Evolutionary conservation across 2,888 invertebrate genomes (phyloP), one percentile per base, ranked within the genome.

Genomic region (Stenchaetothrips biformis): DNA sequence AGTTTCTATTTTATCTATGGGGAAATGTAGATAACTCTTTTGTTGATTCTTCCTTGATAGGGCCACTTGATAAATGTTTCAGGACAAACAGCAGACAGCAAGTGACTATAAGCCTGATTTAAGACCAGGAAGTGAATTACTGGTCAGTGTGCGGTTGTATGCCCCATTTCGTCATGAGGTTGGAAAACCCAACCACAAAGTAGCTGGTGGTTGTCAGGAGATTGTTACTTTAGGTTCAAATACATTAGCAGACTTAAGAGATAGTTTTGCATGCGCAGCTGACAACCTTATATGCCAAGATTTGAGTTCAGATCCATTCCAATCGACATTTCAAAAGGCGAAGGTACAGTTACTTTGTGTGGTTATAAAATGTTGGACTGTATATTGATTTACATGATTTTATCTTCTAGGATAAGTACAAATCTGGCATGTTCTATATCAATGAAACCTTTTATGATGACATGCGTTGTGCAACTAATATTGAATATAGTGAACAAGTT

Each of bases 371-470:
- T 79, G 7, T 49, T 67, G 62, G 53, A 13, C 37, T 77, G 21
- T 77, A 48, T 48, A 77, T 62, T 53, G 8, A 16, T 62, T 78
- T 16, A 18, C 47, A 25, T 18, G 18, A 7, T 9, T 53, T 79
- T 16, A 84, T 82, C 81, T 86, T 86, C 49, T 84, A 93, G 92
- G 89, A 90, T 82, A 84, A 89, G 27, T 93, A 91, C 85, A 91
- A 91, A 81, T 92, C 94, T 0, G 92, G 91, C 1, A 93, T 92
- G 86, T 92, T 96, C 83, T 95, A 92, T 85, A 93, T 96, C 80
- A 91, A 94, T 82, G 90, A 91, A 82, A 91, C 91, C 0, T 95
- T 96, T 86, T 96, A 95, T 86, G 92, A 93, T 85, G 95, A 96
- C 85, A 88, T 87, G 83, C 88, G 94, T 1, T 85, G 89, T 83